A percentile compares a stretch with the other conserved stretches of the same genome.
These are phyloP conservation scores for Noctuana brunneofusca DNA, from an alignment of 2,888 invertebrate genomes.

Conservation along the genomic window DNA sequence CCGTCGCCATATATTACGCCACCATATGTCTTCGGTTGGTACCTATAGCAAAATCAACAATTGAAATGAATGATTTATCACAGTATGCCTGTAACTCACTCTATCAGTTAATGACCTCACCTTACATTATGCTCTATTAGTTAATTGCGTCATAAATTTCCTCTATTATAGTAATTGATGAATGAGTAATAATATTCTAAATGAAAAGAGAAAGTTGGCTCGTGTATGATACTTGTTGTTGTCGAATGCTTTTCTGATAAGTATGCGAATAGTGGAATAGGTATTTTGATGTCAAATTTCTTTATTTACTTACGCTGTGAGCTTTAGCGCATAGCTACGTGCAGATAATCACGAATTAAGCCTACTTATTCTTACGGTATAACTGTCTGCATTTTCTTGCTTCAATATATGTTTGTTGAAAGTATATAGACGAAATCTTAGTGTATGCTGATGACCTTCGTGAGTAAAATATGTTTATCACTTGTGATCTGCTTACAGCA, in stretches of 20 bases:
- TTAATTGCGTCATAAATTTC: neutral
- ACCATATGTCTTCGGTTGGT: neutral
- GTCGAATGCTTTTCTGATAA: neutral
- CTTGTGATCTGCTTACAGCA: no score
- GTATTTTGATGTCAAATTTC: neutral
- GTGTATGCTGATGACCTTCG: no score
- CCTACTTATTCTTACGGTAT: neutral
- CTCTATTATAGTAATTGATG: neutral
- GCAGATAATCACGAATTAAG: neutral
- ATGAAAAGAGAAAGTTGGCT: constrained; percentile 5
- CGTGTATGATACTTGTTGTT: no score
- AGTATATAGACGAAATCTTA: neutral
- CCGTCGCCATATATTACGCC: neutral
- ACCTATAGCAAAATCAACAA: constrained; percentile 6
- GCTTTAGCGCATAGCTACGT: neutral
- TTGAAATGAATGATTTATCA: neutral
- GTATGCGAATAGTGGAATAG: no score
- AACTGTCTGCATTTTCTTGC: neutral
- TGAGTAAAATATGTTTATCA: no score
- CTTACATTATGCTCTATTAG: constrained; percentile 6
- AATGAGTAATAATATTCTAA: constrained; percentile 3
- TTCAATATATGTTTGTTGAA: neutral
- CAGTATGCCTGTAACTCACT: neutral
- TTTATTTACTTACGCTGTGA: neutral
- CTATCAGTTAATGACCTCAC: neutral